Conservation (phyloP, 2,888 invertebrate species). For the Brachypterus glaber region DNA sequence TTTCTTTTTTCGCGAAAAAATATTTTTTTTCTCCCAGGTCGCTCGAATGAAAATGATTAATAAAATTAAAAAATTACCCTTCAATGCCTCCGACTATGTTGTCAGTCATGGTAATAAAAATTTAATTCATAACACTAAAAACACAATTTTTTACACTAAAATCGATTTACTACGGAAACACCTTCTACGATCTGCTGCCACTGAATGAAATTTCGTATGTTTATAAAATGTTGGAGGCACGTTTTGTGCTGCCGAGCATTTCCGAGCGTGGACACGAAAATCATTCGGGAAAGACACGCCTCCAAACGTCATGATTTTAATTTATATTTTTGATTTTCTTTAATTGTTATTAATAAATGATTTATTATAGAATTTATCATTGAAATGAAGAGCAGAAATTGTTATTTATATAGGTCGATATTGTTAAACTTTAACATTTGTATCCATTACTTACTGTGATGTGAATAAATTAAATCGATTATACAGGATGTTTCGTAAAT, state of each 20-base stretch:
- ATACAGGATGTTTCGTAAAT: no score
- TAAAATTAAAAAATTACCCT: slow-evolving; percentile 10
- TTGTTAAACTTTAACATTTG: no score
- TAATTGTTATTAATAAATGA: slow-evolving; percentile 5
- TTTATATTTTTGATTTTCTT: slow-evolving; percentile 5
- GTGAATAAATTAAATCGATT: no score
- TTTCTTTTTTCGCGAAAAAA: no score
- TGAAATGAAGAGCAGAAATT: no score
- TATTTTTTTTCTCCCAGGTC: no score
- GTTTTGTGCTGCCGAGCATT: slow-evolving; percentile 5
- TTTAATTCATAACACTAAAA: slow-evolving; percentile 12
- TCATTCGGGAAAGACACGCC: no score
- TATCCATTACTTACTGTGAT: no score
- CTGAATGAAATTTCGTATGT: slow-evolving; percentile 3
- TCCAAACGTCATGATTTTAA: slow-evolving; percentile 1
- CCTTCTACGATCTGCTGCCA: slow-evolving; percentile 8
- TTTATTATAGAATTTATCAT: no score
- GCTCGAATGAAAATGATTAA: no score
- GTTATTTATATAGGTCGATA: no score
- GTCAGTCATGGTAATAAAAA: slow-evolving; percentile 3
- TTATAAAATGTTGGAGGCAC: slow-evolving; percentile 12
- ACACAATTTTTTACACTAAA: slow-evolving; percentile 3
- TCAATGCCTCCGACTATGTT: slow-evolving; percentile 13
- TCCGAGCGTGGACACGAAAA: slow-evolving; percentile 5
- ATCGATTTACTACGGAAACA: no score